These are phyloP conservation scores for Musca domestica DNA, from an alignment of 1,140 invertebrate species.

Conservation along the genomic window DNA sequence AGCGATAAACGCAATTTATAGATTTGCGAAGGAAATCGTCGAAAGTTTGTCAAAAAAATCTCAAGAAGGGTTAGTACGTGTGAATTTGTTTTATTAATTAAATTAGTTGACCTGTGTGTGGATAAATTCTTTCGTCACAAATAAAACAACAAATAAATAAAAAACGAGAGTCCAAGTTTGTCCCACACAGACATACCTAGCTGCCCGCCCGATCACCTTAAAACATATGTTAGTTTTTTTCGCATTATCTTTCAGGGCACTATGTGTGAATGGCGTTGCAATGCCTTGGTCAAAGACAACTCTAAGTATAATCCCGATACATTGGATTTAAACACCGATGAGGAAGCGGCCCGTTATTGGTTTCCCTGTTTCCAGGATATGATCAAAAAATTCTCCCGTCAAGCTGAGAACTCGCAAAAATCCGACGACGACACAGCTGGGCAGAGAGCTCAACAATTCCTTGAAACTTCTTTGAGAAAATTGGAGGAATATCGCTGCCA, in stretches of 20 bases:
- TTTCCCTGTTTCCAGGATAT: constrained; percentile 84
- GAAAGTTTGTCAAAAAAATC: too few relatives aligned
- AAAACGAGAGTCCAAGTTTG: not conserved
- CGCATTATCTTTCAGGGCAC: not conserved
- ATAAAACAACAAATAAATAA: not conserved
- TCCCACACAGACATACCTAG: not conserved
- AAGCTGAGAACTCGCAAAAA: constrained; percentile 74
- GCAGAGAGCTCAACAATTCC: constrained; percentile 77
- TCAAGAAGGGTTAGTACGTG: too few relatives aligned
- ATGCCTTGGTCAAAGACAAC: constrained; percentile 54
- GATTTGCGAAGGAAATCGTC: too few relatives aligned
- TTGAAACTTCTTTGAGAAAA: constrained; percentile 78
- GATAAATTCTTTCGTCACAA: not conserved
- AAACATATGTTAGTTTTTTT: not conserved
- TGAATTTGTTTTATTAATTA: not conserved
- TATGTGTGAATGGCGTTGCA: constrained; percentile 33
- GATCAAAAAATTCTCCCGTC: constrained; percentile 70
- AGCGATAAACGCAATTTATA: too few relatives aligned
- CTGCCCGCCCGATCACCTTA: not conserved
- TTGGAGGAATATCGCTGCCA: constrained; percentile 67
- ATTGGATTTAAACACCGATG: constrained; percentile 81
- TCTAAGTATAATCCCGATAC: constrained; percentile 80
- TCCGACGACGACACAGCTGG: constrained; percentile 67
- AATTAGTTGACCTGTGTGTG: not conserved
- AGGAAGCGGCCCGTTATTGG: constrained; percentile 90